These are phyloP conservation scores for Carassius carassius DNA, from an alignment of 2,113 vertebrate species.

Conservation along the genomic window DNA sequence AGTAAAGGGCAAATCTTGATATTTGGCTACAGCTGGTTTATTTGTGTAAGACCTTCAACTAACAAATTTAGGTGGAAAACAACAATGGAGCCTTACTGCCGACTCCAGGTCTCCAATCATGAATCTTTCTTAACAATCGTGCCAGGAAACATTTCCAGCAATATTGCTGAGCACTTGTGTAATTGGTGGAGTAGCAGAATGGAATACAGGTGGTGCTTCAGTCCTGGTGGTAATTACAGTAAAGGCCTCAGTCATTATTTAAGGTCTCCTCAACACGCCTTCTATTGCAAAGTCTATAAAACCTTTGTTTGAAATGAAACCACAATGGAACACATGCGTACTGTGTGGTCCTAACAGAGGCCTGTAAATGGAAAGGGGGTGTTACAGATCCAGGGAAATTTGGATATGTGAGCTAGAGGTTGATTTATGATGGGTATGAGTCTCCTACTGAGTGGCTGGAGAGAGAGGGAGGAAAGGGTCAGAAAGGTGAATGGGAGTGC, in stretches of 20 bases:
- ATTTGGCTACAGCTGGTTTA: constrained; percentile 4
- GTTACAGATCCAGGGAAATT: constrained; percentile 9
- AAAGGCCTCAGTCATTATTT: constrained; percentile 52
- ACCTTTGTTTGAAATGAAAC: constrained; percentile 69
- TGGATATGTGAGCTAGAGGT: constrained; percentile 41
- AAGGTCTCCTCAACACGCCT: constrained; percentile 42
- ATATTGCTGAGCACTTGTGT: constrained; percentile 41
- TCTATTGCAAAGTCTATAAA: constrained; percentile 64
- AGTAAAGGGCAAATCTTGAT: constrained; percentile 7
- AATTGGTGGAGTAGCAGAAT: constrained; percentile 36
- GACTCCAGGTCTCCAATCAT: constrained; percentile 14
- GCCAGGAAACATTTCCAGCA: constrained; percentile 23
- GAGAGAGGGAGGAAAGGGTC: constrained; percentile 30
- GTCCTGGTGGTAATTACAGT: constrained; percentile 67
- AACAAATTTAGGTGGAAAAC: constrained; percentile 32
- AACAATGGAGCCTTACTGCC: constrained; percentile 23
- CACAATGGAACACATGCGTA: constrained; percentile 2
- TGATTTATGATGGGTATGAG: constrained; percentile 44
- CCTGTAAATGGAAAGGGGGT: constrained; percentile 27
- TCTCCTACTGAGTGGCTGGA: constrained; percentile 19
- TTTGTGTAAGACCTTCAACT: constrained; percentile 21
- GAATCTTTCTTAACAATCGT: background rate
- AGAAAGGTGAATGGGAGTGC: constrained; percentile 39
- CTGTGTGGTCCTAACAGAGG: constrained; percentile 45
- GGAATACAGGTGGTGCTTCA: constrained; percentile 55